These are phyloP conservation scores for Ctenosaura bakeri DNA, from an alignment of 2,797 vertebrate species.

Conservation along the genomic window DNA sequence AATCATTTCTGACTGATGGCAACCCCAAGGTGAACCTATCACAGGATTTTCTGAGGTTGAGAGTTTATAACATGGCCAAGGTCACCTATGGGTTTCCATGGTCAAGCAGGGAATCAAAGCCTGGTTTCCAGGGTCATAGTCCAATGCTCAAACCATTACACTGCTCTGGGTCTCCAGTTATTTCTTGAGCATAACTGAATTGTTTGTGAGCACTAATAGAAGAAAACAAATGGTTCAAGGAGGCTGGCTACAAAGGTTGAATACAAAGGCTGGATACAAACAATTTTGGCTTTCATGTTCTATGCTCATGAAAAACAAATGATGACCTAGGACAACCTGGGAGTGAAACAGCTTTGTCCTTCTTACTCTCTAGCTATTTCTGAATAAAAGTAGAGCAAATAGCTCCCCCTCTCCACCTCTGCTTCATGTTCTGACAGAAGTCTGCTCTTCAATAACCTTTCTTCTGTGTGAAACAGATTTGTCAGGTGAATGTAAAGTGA, in stretches of 20 bases:
- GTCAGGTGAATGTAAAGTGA: conserved; percentile 2
- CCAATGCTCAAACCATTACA: too few relatives aligned
- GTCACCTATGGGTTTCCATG: too few relatives aligned
- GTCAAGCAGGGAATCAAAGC: too few relatives aligned
- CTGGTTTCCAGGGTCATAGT: too few relatives aligned
- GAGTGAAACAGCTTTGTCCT: background rate
- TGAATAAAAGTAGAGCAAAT: background rate
- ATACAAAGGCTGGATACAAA: background rate
- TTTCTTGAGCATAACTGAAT: background rate
- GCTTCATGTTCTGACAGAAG: background rate
- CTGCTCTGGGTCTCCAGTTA: too few relatives aligned
- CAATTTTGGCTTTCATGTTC: background rate
- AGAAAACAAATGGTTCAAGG: background rate
- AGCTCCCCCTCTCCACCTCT: background rate
- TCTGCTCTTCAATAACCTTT: background rate
- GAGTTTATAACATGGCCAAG: too few relatives aligned
- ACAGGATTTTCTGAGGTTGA: too few relatives aligned
- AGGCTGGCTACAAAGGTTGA: background rate
- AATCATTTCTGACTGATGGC: too few relatives aligned
- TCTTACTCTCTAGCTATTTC: background rate
- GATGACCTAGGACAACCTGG: background rate
- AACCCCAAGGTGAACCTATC: too few relatives aligned
- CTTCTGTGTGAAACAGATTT: background rate
- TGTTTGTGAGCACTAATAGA: background rate
- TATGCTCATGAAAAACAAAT: background rate